Base-by-base conservation (phyloP, 1,140 invertebrate species). In the Drosophila lini region DNA sequence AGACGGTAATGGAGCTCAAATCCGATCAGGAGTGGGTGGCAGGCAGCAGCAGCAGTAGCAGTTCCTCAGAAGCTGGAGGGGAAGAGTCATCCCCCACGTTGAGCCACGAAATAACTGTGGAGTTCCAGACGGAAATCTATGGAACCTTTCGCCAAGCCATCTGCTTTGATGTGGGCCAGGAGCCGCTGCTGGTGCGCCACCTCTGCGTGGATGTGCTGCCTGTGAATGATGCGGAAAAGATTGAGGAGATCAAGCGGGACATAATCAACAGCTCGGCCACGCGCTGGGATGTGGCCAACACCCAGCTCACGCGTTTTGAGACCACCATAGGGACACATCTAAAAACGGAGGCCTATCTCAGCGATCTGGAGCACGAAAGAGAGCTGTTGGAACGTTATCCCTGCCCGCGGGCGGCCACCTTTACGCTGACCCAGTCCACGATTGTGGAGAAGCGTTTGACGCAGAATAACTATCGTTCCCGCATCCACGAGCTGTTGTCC, bases 121-220 rank as follows among this genome's bases (percentile, higher is more conserved):
- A 93, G 32, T 97, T 97, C 90, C 93, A 93, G 40, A 95, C 96
- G 0, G 94, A 95, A 57, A 95, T 96, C 61, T 97, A 96, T 91
- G 97, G 97, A 28, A 97, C 96, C 4, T 97, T 97, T 83, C 93
- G 96, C 2, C 97, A 98, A 91, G 94, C 95, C 2, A 92, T 97
- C 6, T 94, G 97, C 0, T 97, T 97, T 92, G 96, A 96, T 91
- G 96, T 97, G 91, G 96, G 96, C 2, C 92, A 91, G 41, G 95
- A 96, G 55, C 96, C 96, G 0, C 94, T 96, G 36, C 83, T 97
- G 1, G 94, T 95, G 9, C 94, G 95, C 79, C 95, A 96, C 82
- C 86, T 97, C 13, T 96, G 96, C 84, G 95, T 97, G 7, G 96
- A 97, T 83, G 96, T 97, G 9, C 93, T 96, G 11, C 95, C 96